Conservation (phyloP, 2,888 invertebrate species). For the Pseudoips prasinana region DNA sequence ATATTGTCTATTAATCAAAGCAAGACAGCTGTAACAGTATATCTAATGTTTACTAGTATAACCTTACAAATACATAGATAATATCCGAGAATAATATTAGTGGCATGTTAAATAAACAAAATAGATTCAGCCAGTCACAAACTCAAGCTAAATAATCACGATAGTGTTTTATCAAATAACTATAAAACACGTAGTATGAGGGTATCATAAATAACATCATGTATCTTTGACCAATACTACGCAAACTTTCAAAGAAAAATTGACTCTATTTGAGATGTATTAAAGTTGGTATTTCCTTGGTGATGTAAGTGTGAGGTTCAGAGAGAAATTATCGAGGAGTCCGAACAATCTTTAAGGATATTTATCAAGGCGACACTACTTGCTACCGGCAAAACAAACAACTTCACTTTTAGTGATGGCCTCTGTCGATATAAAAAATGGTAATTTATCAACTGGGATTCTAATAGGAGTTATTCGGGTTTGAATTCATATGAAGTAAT, state of each 20-base stretch:
- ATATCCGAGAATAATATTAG: constrained; percentile 53
- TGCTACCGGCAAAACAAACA: constrained; percentile 79
- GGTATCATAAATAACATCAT: constrained; percentile 71
- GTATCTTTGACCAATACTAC: constrained; percentile 38
- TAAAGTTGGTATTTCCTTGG: constrained; percentile 39
- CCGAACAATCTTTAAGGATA: constrained; percentile 78
- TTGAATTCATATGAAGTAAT: too few relatives aligned
- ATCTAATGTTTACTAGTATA: constrained; percentile 47
- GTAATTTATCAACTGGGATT: constrained; percentile 29
- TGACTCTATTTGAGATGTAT: constrained; percentile 27
- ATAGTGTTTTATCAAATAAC: constrained; percentile 79
- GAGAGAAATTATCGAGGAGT: constrained; percentile 73
- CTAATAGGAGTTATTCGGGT: constrained; percentile 11
- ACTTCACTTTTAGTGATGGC: constrained; percentile 68
- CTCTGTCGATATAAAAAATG: constrained; percentile 40
- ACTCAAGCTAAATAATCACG: constrained; percentile 75
- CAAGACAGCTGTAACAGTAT: constrained; percentile 46
- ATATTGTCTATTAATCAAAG: too few relatives aligned
- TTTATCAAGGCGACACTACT: constrained; percentile 79
- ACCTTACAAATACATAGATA: constrained; percentile 51
- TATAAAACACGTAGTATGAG: constrained; percentile 74
- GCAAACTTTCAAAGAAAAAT: constrained; percentile 19
- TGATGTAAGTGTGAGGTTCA: constrained; percentile 53
- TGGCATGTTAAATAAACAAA: constrained; percentile 65
- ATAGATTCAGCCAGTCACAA: constrained; percentile 65